Evolutionary conservation across 2,797 vertebrate species (phyloP), one percentile per base, ranked within the genome.

Genomic region (Squalus acanthias): DNA sequence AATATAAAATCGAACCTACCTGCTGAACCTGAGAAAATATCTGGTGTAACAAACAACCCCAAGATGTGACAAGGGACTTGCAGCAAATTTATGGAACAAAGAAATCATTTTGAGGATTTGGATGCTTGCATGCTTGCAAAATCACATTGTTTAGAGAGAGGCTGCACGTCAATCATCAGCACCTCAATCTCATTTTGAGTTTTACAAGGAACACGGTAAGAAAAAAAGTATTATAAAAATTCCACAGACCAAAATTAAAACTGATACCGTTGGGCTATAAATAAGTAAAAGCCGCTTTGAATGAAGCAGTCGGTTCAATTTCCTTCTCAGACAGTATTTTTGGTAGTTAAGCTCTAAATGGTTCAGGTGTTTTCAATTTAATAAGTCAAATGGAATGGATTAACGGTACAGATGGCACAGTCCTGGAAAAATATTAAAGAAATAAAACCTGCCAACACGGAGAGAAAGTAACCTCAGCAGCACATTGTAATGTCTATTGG

Each of bases 351-450:
- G 12, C 50, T 76, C 13, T 33, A 72, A 95, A 33, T 57, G 1
- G n/a, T n/a, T 60, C 70, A 57, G 70, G 4, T 76, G 70, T 74
- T 95, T 95, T 74, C 94, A 95, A 74, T 95, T 95, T 95, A 33
- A n/a, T 57, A 10, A 20, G 22, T 76, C 70, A 95, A 7, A 33
- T 95, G 94, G 94, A 76, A 76, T 74, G 29, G 70, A 60, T 95
- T 95, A 74, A 33, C 29, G 2, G 50, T 76, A 29, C 94, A 95
- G 50, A 95, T 74, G 94, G 93, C 1, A 50, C 26, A 29, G 50
- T 9, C 33, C 93, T 95, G 46, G 67, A 95, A 72, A 12, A 15
- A 33, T 72, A 95, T 95, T 72, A 72, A 33, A 53, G 3, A 74
- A 70, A n/a, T 69, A 9, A 53, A 72, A 95, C 69, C 53, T 70